Percentiles rank a stretch among this genome's conserved stretches.
Conservation (phyloP, 2,113 vertebrate genomes). For the Platycercus adscitus region DNA sequence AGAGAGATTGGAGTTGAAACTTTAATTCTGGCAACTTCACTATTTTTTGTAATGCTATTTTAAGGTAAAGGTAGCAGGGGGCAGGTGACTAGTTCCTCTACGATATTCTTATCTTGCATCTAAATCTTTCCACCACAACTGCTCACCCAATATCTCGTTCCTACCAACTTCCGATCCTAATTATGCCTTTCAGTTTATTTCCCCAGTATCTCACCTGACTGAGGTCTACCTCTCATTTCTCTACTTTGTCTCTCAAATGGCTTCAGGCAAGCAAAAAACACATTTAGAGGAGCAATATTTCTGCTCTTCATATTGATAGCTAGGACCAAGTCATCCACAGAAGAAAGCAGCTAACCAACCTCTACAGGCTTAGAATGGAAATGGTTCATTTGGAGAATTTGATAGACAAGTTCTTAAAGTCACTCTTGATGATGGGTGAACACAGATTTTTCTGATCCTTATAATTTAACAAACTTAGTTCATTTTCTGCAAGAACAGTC, state of each 20-base stretch:
- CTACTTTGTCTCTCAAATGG: not conserved
- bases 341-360: not conserved
- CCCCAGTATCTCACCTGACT: not conserved
- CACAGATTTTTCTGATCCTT: not conserved
- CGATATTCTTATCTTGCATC: not conserved
- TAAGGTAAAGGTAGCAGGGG: not conserved
- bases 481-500: not conserved
- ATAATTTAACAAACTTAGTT: not conserved
- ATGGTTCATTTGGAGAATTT: not conserved
- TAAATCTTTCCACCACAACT: not conserved
- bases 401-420: not conserved
- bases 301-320: not conserved
- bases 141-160: not conserved
- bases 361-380: not conserved
- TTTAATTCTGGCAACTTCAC: not conserved
- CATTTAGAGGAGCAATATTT: not conserved
- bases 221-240: not conserved
- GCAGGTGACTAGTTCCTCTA: not conserved
- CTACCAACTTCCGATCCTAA: not conserved
- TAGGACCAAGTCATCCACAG: rapidly evolving
- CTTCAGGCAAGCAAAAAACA: not conserved
- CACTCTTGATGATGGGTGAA: not conserved
- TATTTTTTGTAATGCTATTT: not conserved
- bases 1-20: not conserved
- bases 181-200: not conserved